phyloP scores from a whole-genome alignment of 2,113 vertebrate genomes.

The Promerops cafer region DNA sequence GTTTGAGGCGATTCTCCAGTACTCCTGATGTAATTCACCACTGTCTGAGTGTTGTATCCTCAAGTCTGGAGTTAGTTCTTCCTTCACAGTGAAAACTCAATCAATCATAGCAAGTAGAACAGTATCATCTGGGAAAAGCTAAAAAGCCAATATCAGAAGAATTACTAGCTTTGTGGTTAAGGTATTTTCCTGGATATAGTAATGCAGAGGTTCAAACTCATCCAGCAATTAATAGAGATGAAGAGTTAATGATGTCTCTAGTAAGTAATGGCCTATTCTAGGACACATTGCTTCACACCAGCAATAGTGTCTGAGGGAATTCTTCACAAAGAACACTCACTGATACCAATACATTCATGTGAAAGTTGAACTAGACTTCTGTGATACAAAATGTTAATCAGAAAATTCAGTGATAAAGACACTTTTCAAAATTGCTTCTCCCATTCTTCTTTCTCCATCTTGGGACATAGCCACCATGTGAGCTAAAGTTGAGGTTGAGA shows the following conservation, averaged over 20 bases:
- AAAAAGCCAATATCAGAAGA: neutral
- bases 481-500: neutral
- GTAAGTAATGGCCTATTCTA: neutral
- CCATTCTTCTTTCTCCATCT: neutral
- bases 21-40: neutral
- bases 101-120: neutral
- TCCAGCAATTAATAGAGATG: neutral
- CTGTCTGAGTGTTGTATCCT: neutral
- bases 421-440: neutral
- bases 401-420: neutral
- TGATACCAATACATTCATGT: neutral
- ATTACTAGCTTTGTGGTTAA: neutral
- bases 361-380: neutral
- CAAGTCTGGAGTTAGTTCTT: neutral
- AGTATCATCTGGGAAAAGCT: neutral
- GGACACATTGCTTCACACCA: neutral
- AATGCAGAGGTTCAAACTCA: neutral
- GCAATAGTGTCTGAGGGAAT: neutral
- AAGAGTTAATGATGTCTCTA: neutral
- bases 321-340: neutral
- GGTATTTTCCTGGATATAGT: neutral
- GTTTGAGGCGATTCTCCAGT: neutral
- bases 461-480: accelerated
- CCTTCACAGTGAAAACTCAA: neutral
- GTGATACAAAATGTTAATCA: neutral